Evolutionary conservation across 1,140 invertebrate species (phyloP).

Genomic region (Ostrea edulis): DNA sequence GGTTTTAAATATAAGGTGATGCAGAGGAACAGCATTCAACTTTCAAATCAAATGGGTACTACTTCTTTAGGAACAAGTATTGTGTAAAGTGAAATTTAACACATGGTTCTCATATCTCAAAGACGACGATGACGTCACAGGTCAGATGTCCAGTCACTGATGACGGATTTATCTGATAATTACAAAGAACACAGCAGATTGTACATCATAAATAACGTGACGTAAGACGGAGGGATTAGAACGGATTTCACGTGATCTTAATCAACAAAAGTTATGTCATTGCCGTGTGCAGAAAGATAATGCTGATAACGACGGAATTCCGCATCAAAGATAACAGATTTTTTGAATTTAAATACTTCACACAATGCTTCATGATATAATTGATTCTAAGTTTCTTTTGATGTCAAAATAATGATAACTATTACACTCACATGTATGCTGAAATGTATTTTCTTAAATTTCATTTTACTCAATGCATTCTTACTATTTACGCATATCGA

Average conservation of each 20-base stretch:
- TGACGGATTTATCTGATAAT: not conserved
- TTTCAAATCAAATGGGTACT: too few species aligned
- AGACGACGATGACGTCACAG: not conserved
- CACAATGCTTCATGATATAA: too few species aligned
- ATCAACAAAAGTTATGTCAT: constrained; percentile 29
- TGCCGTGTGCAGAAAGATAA: not conserved
- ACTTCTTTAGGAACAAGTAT: too few species aligned
- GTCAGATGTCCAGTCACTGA: not conserved
- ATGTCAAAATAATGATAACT: too few species aligned
- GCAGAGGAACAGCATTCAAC: too few species aligned
- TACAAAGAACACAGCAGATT: not conserved
- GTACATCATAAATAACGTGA: not conserved
- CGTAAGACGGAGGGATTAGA: not conserved
- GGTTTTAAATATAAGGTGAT: too few species aligned
- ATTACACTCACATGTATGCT: too few species aligned
- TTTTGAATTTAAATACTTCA: too few species aligned
- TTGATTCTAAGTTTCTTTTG: too few species aligned
- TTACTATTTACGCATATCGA: too few species aligned
- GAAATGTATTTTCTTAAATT: too few species aligned
- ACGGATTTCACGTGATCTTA: not conserved
- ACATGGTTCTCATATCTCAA: not conserved
- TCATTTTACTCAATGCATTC: too few species aligned
- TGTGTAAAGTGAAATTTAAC: not conserved
- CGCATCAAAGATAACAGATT: not conserved
- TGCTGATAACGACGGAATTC: not conserved